Conservation (phyloP, 2,113 vertebrate species). For the Rana temporaria region DNA sequence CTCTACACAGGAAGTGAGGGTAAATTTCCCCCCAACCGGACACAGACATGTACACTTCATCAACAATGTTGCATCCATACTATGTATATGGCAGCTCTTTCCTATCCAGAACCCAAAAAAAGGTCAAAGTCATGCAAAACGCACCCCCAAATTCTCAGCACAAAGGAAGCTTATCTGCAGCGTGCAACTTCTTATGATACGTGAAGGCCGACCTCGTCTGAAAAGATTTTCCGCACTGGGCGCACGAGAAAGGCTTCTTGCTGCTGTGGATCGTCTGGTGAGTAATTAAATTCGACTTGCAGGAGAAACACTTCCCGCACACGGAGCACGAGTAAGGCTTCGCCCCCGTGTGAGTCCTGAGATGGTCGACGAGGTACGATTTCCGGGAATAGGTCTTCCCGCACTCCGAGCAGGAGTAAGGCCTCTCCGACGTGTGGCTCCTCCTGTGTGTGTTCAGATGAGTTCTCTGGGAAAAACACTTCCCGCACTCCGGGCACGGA, state of each 20-base stretch:
- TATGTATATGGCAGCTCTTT: too few species aligned
- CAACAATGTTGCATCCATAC: too few species aligned
- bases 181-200: slow-evolving; percentile 57
- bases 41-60: too few species aligned
- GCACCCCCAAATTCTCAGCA: neutral
- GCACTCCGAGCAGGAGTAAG: neutral
- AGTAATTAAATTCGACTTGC: slow-evolving; percentile 23
- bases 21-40: too few species aligned
- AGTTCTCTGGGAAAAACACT: too few species aligned
- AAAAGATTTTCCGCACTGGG: slow-evolving; percentile 61
- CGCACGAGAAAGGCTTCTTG: slow-evolving; percentile 63
- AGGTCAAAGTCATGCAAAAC: too few species aligned
- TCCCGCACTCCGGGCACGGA: too few species aligned
- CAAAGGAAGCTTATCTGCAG: neutral
- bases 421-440: slow-evolving; percentile 58
- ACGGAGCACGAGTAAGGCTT: too few species aligned
- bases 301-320: too few species aligned
- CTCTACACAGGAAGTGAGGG: too few species aligned
- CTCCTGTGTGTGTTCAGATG: slow-evolving; percentile 58
- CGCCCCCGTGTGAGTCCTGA: slow-evolving; percentile 56
- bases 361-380: slow-evolving; percentile 60
- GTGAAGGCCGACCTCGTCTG: slow-evolving; percentile 63
- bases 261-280: slow-evolving; percentile 63
- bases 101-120: too few species aligned
- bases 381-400: slow-evolving; percentile 60